These are phyloP conservation scores for Natator depressus DNA, from an alignment of 2,113 vertebrate genomes.

Conservation along the genomic window DNA sequence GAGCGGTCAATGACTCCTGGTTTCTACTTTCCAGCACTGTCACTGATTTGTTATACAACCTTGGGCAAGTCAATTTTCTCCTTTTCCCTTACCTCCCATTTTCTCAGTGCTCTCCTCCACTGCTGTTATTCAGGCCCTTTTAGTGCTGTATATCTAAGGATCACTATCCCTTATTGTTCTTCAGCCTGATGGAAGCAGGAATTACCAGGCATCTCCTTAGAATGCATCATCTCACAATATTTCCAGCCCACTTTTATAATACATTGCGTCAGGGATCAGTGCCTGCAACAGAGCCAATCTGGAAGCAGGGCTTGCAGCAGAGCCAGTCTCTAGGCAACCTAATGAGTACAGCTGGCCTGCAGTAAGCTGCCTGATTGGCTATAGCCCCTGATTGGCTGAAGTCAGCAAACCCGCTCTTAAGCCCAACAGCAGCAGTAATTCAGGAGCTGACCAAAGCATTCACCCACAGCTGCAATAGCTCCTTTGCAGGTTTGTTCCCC, in stretches of 20 bases:
- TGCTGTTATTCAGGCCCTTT: not conserved
- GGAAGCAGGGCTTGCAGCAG: not conserved
- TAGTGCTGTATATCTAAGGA: not conserved
- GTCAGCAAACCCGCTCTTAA: not conserved
- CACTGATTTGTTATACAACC: not conserved
- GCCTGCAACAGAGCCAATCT: not conserved
- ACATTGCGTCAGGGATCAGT: not conserved
- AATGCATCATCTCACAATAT: not conserved
- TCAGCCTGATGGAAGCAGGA: not conserved
- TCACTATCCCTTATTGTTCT: not conserved
- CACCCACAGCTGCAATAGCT: not conserved
- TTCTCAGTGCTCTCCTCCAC: not conserved
- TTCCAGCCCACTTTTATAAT: not conserved
- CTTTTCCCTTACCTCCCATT: not conserved
- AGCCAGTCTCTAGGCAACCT: not conserved
- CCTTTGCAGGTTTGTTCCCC: not conserved
- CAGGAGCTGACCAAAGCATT: not conserved
- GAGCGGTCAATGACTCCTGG: not conserved
- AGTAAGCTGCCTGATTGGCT: not conserved
- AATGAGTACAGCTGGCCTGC: not conserved
- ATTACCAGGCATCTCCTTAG: not conserved
- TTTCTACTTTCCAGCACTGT: not conserved
- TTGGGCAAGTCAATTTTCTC: not conserved
- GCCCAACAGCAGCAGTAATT: not conserved
- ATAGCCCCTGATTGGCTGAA: not conserved